Conservation (phyloP, 1,140 invertebrate species). For the Drosophila parvula region DNA sequence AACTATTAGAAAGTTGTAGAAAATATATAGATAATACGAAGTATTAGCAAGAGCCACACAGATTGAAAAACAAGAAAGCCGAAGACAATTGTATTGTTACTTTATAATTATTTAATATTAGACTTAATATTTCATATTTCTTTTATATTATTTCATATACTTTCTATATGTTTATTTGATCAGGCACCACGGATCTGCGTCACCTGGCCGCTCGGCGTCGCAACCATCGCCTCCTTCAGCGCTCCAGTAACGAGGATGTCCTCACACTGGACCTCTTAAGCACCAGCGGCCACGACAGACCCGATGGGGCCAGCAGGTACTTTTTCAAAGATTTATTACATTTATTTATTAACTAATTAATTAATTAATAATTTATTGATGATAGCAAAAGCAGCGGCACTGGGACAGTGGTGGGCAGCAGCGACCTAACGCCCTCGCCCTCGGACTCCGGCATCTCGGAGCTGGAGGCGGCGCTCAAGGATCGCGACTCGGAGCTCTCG, state of each 20-base stretch:
- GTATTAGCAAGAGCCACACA: too few relatives aligned
- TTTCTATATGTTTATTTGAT: not conserved
- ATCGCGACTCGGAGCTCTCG: constrained; percentile 90
- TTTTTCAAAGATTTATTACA: too few relatives aligned
- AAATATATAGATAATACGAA: too few relatives aligned
- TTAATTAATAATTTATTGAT: not conserved
- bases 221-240: constrained; percentile 58
- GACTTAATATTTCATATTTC: not conserved
- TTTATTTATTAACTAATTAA: not conserved
- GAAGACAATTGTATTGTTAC: too few relatives aligned
- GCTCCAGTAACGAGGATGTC: constrained; percentile 51
- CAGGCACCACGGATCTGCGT: constrained; percentile 79
- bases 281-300: constrained; percentile 41
- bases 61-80: too few relatives aligned
- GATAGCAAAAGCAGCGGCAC: constrained; percentile 50
- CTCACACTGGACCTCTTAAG: constrained; percentile 33
- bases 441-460: constrained; percentile 93
- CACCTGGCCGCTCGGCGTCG: constrained; percentile 63
- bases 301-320: constrained; percentile 59
- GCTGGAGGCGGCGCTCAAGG: constrained; percentile 89
- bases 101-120: not conserved
- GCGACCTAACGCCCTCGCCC: constrained; percentile 89
- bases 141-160: not conserved
- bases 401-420: constrained; percentile 54
- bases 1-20: too few relatives aligned